Conservation (phyloP, 2,797 vertebrate genomes). For the Amphiprion clarkii region DNA sequence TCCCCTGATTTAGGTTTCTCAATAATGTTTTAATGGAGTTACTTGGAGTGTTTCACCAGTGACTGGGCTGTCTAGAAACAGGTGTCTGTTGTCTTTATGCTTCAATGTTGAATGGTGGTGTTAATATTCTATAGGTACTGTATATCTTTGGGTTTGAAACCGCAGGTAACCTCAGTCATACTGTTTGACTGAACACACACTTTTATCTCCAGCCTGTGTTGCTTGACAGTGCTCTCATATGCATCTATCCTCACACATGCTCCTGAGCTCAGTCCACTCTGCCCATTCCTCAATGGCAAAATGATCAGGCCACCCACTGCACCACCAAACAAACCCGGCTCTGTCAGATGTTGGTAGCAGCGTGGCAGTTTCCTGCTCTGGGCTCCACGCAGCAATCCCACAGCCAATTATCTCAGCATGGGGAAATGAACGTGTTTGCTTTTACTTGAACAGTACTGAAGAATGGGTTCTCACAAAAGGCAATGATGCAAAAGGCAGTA, state of each 20-base stretch:
- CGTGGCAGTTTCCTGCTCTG: constrained; percentile 49
- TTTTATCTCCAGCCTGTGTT: constrained; percentile 54
- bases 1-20: no score
- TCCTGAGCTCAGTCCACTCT: neutral
- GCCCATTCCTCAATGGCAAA: constrained; percentile 1
- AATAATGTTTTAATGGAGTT: no score
- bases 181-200: constrained; percentile 16
- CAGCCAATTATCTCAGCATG: constrained; percentile 65
- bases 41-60: no score
- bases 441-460: constrained; percentile 26
- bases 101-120: no score
- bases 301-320: constrained; percentile 68
- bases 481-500: neutral
- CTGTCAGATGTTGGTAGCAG: constrained; percentile 57
- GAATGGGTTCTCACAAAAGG: neutral
- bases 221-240: constrained; percentile 36
- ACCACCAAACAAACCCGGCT: constrained; percentile 56
- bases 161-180: constrained; percentile 4
- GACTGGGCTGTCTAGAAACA: no score
- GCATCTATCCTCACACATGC: constrained; percentile 17
- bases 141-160: neutral
- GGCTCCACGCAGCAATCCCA: constrained; percentile 33
- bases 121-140: no score
- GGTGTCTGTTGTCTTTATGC: no score
- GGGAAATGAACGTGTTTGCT: constrained; percentile 39